A percentile compares a stretch with the other conserved stretches of the same genome.
Conservation (phyloP, 2,888 invertebrate species). For the Linhomoeus sp. region DNA sequence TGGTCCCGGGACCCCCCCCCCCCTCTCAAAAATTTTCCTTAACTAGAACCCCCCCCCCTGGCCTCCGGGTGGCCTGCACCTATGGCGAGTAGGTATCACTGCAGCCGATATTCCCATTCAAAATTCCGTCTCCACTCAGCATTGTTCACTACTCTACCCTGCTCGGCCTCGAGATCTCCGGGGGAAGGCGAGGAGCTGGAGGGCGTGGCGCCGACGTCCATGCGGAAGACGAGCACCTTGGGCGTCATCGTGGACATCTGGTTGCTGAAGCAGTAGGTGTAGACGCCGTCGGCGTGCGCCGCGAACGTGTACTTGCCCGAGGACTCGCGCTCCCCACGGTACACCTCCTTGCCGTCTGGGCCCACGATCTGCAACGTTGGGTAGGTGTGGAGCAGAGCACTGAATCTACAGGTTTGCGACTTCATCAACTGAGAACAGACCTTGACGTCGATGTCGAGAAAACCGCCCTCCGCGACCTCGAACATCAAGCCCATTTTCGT, state of each 20-base stretch:
- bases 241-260: conserved; percentile 96
- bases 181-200: too few species aligned
- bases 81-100: too few species aligned
- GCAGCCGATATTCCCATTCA: too few species aligned
- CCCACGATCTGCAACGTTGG: conserved; percentile 59
- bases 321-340: conserved; percentile 76
- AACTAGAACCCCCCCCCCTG: too few species aligned
- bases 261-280: conserved; percentile 47
- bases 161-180: too few species aligned
- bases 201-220: conserved; percentile 81
- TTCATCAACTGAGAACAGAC: conserved; percentile 13
- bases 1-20: too few species aligned
- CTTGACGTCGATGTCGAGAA: conserved; percentile 83
- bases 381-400: too few species aligned
- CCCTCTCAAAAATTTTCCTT: too few species aligned
- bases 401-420: too few species aligned
- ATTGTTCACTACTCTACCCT: too few species aligned
- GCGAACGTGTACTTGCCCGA: conserved; percentile 94
- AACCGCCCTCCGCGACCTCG: conserved; percentile 97
- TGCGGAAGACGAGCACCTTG: conserved; percentile 87
- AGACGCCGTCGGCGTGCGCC: conserved; percentile 66
- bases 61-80: too few species aligned
- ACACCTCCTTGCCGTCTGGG: conserved; percentile 69
- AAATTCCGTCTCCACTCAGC: too few species aligned
- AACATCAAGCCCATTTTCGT: conserved; percentile 89